phyloP scores from a whole-genome alignment of 2,113 vertebrate genomes.

The Hassar affinis region DNA sequence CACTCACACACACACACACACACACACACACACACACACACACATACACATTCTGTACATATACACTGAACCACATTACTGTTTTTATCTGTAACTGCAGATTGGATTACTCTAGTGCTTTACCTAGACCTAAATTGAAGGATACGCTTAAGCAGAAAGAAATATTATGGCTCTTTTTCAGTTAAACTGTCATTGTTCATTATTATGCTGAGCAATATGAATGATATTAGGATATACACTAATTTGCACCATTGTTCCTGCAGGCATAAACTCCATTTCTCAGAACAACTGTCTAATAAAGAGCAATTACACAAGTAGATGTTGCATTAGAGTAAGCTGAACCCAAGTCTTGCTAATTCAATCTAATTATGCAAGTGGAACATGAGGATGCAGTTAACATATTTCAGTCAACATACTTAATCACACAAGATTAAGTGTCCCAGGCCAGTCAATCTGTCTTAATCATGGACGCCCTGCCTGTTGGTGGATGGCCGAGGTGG shows the following conservation, averaged over 20 bases:
- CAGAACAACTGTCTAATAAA: constrained; percentile 10
- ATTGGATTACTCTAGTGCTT: not conserved
- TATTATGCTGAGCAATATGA: not conserved
- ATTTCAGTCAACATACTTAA: constrained; percentile 63
- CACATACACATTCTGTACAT: not conserved
- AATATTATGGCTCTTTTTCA: not conserved
- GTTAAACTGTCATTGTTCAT: not conserved
- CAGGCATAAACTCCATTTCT: constrained; percentile 11
- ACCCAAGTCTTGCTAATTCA: constrained; percentile 58
- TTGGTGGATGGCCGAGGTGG: constrained; percentile 44
- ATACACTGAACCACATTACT: not conserved
- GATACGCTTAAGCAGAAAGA: not conserved
- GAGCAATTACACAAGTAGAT: constrained; percentile 43
- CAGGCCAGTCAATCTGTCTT: constrained; percentile 65
- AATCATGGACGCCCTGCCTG: constrained; percentile 59
- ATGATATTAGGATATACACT: not conserved
- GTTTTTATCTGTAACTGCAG: not conserved
- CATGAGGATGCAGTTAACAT: constrained; percentile 75
- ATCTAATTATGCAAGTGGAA: constrained; percentile 57
- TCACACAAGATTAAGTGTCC: constrained; percentile 65
- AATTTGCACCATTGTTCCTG: constrained; percentile 25
- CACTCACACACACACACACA: too few relatives aligned
- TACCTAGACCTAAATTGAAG: not conserved
- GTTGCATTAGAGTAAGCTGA: constrained; percentile 47
- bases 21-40: too few relatives aligned